Percentiles rank a stretch among this genome's conserved stretches.
phyloP scores from a whole-genome alignment of 30 jellyfish, hydroid and myxozoan genomes.

The Clytia hemisphaerica region DNA sequence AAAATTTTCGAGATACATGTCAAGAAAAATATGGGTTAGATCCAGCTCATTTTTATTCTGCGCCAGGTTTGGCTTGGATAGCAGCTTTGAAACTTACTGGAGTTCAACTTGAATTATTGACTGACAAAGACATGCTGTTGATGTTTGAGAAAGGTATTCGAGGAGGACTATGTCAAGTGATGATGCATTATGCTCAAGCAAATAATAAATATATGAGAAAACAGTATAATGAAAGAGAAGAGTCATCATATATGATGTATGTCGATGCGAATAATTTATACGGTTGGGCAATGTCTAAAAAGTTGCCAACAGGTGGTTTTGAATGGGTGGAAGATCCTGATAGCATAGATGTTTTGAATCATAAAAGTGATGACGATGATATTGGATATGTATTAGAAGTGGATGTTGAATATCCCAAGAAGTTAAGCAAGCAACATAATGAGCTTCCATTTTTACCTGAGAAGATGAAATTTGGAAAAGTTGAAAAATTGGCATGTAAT shows the following conservation, averaged over 20 bases:
- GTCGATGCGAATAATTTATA: constrained; percentile 58
- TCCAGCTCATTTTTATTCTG: constrained; percentile 33
- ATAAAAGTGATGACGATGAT: no score
- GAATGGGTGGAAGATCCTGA: constrained; percentile 40
- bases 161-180: constrained; percentile 9
- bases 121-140: constrained; percentile 2
- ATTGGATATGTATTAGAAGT: constrained; percentile 56
- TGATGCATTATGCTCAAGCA: background rate
- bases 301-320: constrained; percentile 49
- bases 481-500: constrained; percentile 40
- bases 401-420: constrained; percentile 50
- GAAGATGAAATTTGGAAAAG: background rate
- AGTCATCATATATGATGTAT: constrained; percentile 37
- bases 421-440: constrained; percentile 44
- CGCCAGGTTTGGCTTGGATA: constrained; percentile 55
- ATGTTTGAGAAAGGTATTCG: constrained; percentile 14
- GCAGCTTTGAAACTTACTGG: constrained; percentile 5
- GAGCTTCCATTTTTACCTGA: constrained; percentile 65
- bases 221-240: no score
- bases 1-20: constrained; percentile 26
- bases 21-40: constrained; percentile 20
- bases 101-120: background rate
- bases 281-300: constrained; percentile 67
- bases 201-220: background rate
- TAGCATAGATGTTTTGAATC: background rate